Base-by-base conservation (phyloP, 1,140 invertebrate genomes). In the Nautilus pompilius region DNA sequence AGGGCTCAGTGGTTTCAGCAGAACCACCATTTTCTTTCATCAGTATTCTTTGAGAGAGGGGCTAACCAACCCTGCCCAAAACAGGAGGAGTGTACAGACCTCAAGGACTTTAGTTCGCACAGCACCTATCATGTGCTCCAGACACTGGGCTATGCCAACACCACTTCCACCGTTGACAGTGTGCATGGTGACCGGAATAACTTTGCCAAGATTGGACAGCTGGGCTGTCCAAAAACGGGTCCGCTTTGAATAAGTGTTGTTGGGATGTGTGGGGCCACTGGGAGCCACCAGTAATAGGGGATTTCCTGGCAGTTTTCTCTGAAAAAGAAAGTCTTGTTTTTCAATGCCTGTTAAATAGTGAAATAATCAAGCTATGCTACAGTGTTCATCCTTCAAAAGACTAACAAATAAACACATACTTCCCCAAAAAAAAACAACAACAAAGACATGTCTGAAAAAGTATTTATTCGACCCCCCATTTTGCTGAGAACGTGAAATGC, bases 241-340 rank as follows among this genome's bases (percentile, higher is more conserved):
- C 32, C 90, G 79, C 33, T 87, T 86, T 22, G 87, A 85, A 60
- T 78, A 77, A 64, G 57, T 72, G 55, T 80, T 75, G 54, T 82
- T 71, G 34, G 79, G 69, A 60, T 81, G 75, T 26, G 74, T 81
- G 2, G 87, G 87, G 36, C 85, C 83, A 63, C 86, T 88, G 1
- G 91, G 89, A 17, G 89, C 84, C 28, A 91, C 80, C 36, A 93
- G 81, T 53, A 92, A 82, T 20, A 92, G 83, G 20, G 90, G 88
- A 82, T 89, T 90, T 22, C 89, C 88, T 5, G 89, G 87, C 29
- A 93, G 76, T 74, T 90, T 90, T 70, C 88, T 88, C 86, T 88
- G 74, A 13, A 80, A 83, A 73, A 70, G 68, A 67, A 62, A 60
- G 61, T 55, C 6, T 33, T 10, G 1, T 5, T 26, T 53, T 26